Evolutionary conservation across 2,113 vertebrate genomes (phyloP).

Genomic region (Ptilorrhoa leucosticta): DNA sequence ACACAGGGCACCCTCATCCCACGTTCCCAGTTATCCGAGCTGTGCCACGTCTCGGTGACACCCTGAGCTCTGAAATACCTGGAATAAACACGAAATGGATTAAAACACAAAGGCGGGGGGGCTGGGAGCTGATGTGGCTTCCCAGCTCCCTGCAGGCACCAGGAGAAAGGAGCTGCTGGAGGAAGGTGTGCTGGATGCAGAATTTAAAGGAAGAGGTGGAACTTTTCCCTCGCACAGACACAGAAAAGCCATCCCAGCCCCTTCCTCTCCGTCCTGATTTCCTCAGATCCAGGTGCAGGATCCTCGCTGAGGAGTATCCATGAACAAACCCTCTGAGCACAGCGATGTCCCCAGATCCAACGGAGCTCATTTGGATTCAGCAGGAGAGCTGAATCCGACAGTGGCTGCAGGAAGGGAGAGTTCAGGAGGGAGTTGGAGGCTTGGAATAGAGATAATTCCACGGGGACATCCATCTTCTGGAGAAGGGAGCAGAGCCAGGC

Average conservation of each 20-base stretch:
- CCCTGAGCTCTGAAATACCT: neutral
- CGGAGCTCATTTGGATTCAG: neutral
- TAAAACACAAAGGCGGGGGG: neutral
- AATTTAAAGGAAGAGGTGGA: neutral
- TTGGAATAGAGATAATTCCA: neutral
- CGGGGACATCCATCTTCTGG: neutral
- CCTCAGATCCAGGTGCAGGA: too few species aligned
- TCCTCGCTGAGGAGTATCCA: neutral
- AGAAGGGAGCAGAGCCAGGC: neutral
- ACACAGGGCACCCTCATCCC: neutral
- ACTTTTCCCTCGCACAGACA: neutral
- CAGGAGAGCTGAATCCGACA: neutral
- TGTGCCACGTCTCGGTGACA: neutral
- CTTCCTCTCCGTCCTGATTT: neutral
- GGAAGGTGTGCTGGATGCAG: neutral
- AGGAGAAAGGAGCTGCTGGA: constrained; percentile 16
- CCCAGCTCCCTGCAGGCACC: constrained; percentile 25
- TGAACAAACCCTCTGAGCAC: neutral
- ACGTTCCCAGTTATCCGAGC: neutral
- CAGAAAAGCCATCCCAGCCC: neutral
- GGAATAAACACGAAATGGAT: neutral
- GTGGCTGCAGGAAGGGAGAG: neutral
- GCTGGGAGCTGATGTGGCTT: neutral
- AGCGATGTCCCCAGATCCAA: neutral
- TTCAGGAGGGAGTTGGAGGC: neutral